A percentile compares a stretch with the other conserved stretches of the same genome.
These are phyloP conservation scores for Eulithis testata DNA, from an alignment of 2,888 invertebrate genomes.

Conservation along the genomic window DNA sequence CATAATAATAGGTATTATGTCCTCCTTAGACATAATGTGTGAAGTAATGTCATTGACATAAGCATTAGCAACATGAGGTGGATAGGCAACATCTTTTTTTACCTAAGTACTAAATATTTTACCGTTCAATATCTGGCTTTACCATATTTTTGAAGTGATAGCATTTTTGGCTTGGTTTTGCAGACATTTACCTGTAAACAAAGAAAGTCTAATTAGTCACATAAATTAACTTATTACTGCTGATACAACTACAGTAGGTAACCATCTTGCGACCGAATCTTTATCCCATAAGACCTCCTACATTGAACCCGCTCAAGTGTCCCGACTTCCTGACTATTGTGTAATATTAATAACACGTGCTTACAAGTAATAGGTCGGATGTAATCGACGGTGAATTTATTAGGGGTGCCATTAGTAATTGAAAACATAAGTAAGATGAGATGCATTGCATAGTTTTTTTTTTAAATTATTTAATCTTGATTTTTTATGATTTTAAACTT, in stretches of 20 bases:
- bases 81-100: too few species aligned
- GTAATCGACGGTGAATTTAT: not conserved
- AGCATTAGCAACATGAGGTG: too few species aligned
- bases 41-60: too few species aligned
- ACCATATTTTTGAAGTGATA: not conserved
- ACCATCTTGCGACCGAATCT: conserved; percentile 10
- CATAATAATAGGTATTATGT: too few species aligned
- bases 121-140: conserved; percentile 1
- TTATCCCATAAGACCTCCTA: conserved; percentile 24
- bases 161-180: not conserved
- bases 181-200: conserved; percentile 36
- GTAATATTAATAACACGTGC: conserved; percentile 14
- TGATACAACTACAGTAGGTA: not conserved
- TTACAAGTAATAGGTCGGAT: too few species aligned
- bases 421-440: too few species aligned
- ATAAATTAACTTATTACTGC: too few species aligned
- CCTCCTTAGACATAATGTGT: too few species aligned
- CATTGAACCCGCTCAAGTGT: conserved; percentile 15
- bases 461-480: too few species aligned
- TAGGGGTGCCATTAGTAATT: too few species aligned
- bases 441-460: too few species aligned
- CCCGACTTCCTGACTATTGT: conserved; percentile 31
- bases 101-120: not conserved
- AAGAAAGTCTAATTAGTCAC: conserved; percentile 5
- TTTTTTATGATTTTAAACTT: too few species aligned